phyloP scores from a whole-genome alignment of 2,888 invertebrate genomes.

The Taphrorychus bicolor region DNA sequence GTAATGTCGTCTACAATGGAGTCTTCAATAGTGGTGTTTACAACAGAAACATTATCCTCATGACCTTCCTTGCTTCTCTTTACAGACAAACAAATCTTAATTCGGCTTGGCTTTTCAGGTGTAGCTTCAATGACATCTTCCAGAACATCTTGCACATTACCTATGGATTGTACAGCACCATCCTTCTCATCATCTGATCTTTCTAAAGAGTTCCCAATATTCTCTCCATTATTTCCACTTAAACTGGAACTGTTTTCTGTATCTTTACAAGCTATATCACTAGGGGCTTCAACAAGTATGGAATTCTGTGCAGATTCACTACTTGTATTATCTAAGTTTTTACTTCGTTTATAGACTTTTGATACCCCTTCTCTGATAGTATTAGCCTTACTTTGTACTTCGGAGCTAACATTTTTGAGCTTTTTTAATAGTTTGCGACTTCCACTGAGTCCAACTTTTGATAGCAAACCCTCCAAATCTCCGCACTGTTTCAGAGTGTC shows the following conservation, averaged over 20 bases:
- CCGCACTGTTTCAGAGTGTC: slow-evolving; percentile 14
- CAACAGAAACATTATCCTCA: neutral
- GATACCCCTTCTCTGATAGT: slow-evolving; percentile 21
- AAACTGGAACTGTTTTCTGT: no score
- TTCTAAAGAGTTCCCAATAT: no score
- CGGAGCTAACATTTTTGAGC: slow-evolving; percentile 16
- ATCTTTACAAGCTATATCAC: no score
- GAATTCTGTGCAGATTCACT: no score
- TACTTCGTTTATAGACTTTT: slow-evolving; percentile 30
- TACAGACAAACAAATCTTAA: neutral
- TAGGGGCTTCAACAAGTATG: no score
- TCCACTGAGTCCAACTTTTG: slow-evolving; percentile 16
- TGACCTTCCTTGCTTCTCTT: neutral
- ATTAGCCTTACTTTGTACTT: slow-evolving; percentile 16
- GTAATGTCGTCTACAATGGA: neutral
- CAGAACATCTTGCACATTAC: no score
- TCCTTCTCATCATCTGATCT: no score
- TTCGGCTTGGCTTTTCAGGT: neutral
- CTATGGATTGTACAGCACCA: no score
- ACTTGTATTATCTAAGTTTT: no score
- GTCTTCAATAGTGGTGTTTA: neutral
- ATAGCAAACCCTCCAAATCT: slow-evolving; percentile 21
- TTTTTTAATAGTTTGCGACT: slow-evolving; percentile 26
- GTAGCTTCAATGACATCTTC: neutral
- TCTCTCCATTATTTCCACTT: no score